phyloP scores from a whole-genome alignment of 2,797 vertebrate species.

The Aeoliscus strigatus region DNA sequence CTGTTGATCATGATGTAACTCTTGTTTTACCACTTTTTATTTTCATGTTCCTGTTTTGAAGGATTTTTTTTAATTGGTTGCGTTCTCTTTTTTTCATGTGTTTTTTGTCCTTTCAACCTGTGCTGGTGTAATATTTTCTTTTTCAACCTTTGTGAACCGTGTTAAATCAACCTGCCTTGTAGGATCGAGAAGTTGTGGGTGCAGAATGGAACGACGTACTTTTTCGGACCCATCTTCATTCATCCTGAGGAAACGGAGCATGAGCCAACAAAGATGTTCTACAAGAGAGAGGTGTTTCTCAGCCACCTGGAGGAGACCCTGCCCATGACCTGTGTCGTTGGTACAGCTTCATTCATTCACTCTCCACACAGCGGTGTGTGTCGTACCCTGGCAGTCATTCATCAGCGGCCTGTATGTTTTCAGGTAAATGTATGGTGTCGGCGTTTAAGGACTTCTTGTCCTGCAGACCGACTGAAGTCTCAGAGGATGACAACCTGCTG shows the following conservation, averaged over 20 bases:
- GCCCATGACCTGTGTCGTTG: conserved; percentile 89
- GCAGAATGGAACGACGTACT: conserved; percentile 85
- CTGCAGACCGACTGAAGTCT: conserved; percentile 83
- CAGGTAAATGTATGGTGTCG: conserved; percentile 93
- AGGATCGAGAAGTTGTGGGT: conserved; percentile 99
- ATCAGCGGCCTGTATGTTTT: conserved; percentile 38
- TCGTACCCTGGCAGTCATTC: too few relatives aligned
- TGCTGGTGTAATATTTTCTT: too few relatives aligned
- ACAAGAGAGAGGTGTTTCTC: conserved; percentile 96
- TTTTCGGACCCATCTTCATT: conserved; percentile 97
- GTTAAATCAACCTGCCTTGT: conserved; percentile 18
- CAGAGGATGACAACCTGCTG: conserved; percentile 88
- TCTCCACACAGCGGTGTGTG: background rate
- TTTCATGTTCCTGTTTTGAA: too few relatives aligned
- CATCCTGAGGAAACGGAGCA: conserved; percentile 97
- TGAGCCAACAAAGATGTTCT: conserved; percentile 99
- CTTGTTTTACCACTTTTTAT: too few relatives aligned
- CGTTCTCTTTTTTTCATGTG: too few relatives aligned
- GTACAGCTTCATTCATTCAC: conserved; percentile 56
- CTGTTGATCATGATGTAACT: conserved; percentile 4
- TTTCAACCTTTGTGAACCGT: too few relatives aligned
- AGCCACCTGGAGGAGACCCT: conserved; percentile 93
- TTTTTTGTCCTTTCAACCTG: too few relatives aligned
- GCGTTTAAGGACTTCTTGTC: conserved; percentile 98
- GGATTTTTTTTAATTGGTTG: too few relatives aligned